Evolutionary conservation across 2,888 invertebrate species (phyloP), one percentile per base, ranked within the genome.

Genomic region (Adela reaumurella): DNA sequence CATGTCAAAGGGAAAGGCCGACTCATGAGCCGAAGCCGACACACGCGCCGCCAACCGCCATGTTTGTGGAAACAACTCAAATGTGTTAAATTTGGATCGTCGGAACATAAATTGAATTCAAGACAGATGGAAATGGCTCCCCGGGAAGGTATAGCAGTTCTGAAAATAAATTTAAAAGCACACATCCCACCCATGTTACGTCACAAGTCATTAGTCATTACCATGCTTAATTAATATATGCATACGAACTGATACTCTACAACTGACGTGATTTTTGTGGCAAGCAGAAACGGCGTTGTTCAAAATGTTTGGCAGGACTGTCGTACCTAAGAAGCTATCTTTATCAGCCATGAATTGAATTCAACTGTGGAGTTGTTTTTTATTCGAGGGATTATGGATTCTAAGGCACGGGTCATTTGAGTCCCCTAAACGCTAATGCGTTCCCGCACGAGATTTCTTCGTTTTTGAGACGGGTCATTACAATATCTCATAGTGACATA

Each of bases 401-500:
- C 35, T 35, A 35, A 35, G 6, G 35, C 35, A 35, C 35, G 35
- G 35, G 35, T 35, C 35, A 35, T 35, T 35, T 35, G 20, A n/a
- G n/a, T 17, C 35, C 46, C 29, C 14, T 16, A 29, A 4, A 50
- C 43, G 29, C 43, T 71, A 72, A 71, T 70, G 68, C 62, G 60
- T 56, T 62, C 62, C 67, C 59, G 71, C 74, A 74, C 73, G 76
- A 64, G 63, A 64, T 68, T 65, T 41, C 18, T 47, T 47, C 24
- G 19, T 71, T 71, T 70, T 73, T 70, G 76, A 72, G 70, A 77
- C 76, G 77, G 69, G 60, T 68, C 77, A 77, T 78, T 77, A 78
- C 68, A 68, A 74, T 78, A 71, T 72, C 67, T 77, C 73, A 76
- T 76, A 62, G 69, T 76, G 78, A 76, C 78, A 65, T 66, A 73